Conservation (phyloP, 1,140 invertebrate species). For the Trichonephila clavipes region DNA sequence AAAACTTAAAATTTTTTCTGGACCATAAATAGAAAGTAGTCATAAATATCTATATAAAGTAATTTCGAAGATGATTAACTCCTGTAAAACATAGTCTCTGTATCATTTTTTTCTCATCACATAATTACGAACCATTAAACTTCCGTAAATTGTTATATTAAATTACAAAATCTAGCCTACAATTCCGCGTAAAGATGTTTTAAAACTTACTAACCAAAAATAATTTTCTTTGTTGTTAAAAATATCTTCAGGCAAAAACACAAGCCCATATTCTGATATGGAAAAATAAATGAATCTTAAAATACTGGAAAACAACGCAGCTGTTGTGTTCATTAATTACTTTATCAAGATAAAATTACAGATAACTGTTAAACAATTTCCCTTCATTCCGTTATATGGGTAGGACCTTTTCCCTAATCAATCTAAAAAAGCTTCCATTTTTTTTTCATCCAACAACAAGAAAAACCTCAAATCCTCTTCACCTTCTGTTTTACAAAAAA, state of each 20-base stretch:
- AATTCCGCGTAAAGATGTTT: no score
- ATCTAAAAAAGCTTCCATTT: not conserved
- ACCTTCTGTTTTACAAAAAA: not conserved
- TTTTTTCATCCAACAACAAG: not conserved
- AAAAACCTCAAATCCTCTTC: not conserved
- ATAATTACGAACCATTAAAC: no score
- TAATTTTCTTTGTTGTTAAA: not conserved
- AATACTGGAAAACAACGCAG: not conserved
- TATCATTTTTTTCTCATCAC: no score
- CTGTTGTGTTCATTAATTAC: not conserved
- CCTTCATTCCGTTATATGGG: not conserved
- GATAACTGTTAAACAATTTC: not conserved
- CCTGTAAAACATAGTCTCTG: no score
- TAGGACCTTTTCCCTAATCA: not conserved
- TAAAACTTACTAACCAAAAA: not conserved
- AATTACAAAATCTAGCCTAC: no score
- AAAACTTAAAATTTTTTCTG: no score
- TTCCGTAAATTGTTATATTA: no score
- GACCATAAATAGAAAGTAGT: no score
- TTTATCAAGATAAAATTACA: conserved; percentile 9
- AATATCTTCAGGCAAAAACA: not conserved
- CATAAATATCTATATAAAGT: no score
- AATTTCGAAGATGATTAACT: no score
- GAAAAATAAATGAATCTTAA: not conserved
- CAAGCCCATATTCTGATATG: not conserved